phyloP scores from a whole-genome alignment of 1,140 invertebrate species.

The Arion vulgaris region DNA sequence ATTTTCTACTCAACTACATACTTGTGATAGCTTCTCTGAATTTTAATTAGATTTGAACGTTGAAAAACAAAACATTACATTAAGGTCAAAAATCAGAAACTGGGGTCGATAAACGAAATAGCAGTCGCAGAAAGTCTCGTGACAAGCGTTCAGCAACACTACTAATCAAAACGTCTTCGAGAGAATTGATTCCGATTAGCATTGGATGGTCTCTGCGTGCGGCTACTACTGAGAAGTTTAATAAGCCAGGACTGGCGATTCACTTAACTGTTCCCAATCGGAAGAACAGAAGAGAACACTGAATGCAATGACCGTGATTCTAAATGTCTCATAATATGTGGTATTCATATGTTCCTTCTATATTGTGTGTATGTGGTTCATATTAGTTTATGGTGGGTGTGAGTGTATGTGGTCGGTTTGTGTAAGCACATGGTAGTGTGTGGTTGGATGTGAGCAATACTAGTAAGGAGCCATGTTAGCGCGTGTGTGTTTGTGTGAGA shows the following conservation, averaged over 20 bases:
- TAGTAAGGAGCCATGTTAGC: too few relatives aligned
- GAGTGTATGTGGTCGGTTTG: too few relatives aligned
- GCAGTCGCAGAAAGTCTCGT: background rate
- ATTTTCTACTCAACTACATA: too few relatives aligned
- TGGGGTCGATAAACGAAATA: background rate
- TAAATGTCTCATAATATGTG: background rate
- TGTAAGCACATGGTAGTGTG: too few relatives aligned
- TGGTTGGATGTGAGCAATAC: too few relatives aligned
- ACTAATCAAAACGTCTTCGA: background rate
- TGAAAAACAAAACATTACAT: background rate
- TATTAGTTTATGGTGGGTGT: too few relatives aligned
- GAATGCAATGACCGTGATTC: background rate
- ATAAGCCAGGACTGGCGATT: background rate
- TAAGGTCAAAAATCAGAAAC: background rate
- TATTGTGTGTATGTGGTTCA: too few relatives aligned
- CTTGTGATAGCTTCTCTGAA: too few relatives aligned
- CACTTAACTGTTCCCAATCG: background rate
- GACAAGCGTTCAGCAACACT: background rate
- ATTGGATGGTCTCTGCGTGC: background rate
- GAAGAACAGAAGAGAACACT: background rate
- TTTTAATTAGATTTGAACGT: too few relatives aligned
- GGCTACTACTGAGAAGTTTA: background rate
- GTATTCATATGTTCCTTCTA: too few relatives aligned
- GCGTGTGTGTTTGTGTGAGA: too few relatives aligned
- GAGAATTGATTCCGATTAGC: constrained; percentile 15